A percentile compares a stretch with the other conserved stretches of the same genome.
Conservation (phyloP, 2,113 vertebrate species). For the Cyphomyrus discorhynchus region DNA sequence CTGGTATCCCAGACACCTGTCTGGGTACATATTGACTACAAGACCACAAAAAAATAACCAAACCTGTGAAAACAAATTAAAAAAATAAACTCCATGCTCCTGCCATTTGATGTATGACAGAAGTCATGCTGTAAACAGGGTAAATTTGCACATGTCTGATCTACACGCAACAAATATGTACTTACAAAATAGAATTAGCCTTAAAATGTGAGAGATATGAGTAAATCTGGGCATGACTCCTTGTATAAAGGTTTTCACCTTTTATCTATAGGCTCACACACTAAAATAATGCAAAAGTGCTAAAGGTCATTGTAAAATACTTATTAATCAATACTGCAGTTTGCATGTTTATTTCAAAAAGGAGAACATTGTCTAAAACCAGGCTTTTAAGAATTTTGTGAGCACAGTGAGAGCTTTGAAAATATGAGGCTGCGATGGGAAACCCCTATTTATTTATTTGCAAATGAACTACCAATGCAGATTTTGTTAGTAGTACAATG, state of each 20-base stretch:
- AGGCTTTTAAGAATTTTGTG: not conserved
- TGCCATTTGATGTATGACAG: not conserved
- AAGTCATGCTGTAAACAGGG: not conserved
- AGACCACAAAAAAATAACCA: not conserved
- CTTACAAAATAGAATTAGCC: not conserved
- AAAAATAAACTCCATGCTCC: not conserved
- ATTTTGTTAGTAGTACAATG: not conserved
- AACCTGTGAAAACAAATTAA: not conserved
- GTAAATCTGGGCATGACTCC: not conserved
- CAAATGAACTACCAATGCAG: not conserved
- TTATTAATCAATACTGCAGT: not conserved
- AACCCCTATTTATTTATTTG: not conserved
- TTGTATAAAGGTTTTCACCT: not conserved
- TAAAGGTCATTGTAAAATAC: not conserved
- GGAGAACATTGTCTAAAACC: not conserved
- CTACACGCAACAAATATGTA: not conserved
- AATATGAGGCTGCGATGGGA: not conserved
- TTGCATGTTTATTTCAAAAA: not conserved
- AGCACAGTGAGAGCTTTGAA: not conserved
- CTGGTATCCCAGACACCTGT: conserved; percentile 1
- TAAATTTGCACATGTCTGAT: not conserved
- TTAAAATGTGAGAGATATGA: not conserved
- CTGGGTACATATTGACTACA: conserved; percentile 8
- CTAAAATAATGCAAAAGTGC: not conserved
- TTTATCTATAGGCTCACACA: not conserved